Percentiles rank a stretch among this genome's conserved stretches.
These are phyloP conservation scores for Rhynchonema sp. DNA, from an alignment of 2,888 invertebrate species.

Conservation along the genomic window DNA sequence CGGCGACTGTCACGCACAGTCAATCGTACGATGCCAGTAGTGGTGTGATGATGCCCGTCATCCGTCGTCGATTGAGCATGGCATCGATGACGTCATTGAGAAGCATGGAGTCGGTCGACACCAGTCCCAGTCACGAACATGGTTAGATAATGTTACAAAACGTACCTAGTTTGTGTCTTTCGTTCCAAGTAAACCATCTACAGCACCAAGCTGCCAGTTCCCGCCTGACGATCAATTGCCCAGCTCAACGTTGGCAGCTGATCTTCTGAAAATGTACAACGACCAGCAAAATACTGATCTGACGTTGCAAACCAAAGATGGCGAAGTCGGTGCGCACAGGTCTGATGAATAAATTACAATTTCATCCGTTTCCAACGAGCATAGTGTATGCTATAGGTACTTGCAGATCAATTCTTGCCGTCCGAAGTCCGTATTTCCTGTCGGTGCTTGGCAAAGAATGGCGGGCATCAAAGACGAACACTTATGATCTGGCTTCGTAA, in stretches of 20 bases:
- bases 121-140: conserved; percentile 9
- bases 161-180: too few species aligned
- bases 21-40: too few species aligned
- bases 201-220: neutral
- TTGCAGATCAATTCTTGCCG: neutral
- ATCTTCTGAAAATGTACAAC: conserved; percentile 36
- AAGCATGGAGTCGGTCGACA: conserved; percentile 21
- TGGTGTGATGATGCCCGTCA: conserved; percentile 8
- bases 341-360: too few species aligned
- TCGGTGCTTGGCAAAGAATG: neutral
- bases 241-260: conserved; percentile 52
- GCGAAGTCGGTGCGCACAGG: conserved; percentile 63
- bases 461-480: neutral
- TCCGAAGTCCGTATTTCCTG: neutral
- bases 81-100: conserved; percentile 19
- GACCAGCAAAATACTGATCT: neutral
- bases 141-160: too few species aligned
- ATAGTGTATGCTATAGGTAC: neutral
- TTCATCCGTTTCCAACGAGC: neutral
- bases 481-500: neutral
- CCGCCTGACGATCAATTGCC: conserved; percentile 13
- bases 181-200: too few species aligned
- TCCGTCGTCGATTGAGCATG: conserved; percentile 18
- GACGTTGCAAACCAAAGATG: conserved; percentile 57
- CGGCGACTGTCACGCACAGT: too few species aligned